Conservation (phyloP, 2,113 vertebrate species). For the Aegotheles bennettii region DNA sequence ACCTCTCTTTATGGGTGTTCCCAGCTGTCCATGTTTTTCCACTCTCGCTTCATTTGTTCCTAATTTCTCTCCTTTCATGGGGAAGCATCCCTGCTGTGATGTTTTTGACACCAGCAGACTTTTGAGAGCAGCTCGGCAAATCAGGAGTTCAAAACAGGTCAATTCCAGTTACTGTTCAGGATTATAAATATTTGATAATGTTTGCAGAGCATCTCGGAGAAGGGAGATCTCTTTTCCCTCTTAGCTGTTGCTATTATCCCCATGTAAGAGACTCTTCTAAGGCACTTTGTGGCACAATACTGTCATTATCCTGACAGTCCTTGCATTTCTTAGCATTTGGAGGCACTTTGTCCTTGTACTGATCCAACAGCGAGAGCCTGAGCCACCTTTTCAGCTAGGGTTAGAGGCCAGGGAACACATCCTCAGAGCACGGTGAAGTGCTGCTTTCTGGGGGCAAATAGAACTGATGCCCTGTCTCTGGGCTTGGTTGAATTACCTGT, state of each 20-base stretch:
- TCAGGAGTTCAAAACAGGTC: background rate
- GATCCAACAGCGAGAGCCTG: background rate
- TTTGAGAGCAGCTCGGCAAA: background rate
- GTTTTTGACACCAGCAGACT: background rate
- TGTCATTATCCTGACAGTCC: background rate
- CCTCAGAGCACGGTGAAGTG: background rate
- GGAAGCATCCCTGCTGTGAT: background rate
- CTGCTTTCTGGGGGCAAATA: background rate
- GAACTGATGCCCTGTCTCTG: background rate
- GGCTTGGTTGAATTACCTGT: background rate
- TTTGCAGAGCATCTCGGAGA: background rate
- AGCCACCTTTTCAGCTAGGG: background rate
- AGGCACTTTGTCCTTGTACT: background rate
- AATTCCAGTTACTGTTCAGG: background rate
- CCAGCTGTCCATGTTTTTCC: background rate
- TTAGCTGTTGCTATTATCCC: background rate
- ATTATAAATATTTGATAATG: background rate
- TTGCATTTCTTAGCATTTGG: constrained; percentile 1
- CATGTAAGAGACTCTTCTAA: background rate
- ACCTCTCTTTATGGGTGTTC: background rate
- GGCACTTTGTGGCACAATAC: background rate
- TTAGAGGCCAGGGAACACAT: background rate
- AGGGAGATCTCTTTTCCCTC: background rate
- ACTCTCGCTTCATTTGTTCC: background rate
- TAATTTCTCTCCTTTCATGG: background rate